Evolutionary conservation across 1,140 invertebrate species (phyloP).

Genomic region (Drosophila micromelanica): DNA sequence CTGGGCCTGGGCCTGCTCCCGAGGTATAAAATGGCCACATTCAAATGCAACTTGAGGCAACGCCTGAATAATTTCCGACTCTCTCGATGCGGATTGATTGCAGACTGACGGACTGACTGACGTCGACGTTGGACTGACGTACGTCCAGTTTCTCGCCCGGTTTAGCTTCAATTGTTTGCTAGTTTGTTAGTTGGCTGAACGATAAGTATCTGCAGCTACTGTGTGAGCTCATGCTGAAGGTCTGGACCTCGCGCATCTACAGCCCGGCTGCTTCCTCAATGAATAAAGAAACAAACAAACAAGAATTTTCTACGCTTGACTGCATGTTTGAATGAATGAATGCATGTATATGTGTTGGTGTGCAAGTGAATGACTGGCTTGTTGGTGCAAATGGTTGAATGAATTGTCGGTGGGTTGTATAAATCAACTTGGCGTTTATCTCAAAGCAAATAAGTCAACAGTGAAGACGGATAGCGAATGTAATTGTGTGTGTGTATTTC

Average conservation of each 20-base stretch:
- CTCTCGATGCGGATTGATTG: constrained; percentile 45
- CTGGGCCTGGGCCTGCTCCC: neutral
- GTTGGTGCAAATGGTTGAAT: constrained; percentile 77
- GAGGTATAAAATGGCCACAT: constrained; percentile 26
- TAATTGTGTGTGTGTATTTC: constrained; percentile 38
- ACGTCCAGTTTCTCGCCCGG: constrained; percentile 38
- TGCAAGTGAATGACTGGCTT: constrained; percentile 31
- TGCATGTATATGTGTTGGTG: constrained; percentile 35
- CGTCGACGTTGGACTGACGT: neutral
- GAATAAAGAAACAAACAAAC: constrained; percentile 82
- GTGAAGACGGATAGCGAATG: constrained; percentile 78
- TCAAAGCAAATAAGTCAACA: constrained; percentile 82
- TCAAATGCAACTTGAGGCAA: constrained; percentile 49
- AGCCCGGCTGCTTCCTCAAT: constrained; percentile 55
- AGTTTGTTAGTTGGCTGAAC: constrained; percentile 63
- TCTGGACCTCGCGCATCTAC: constrained; percentile 28
- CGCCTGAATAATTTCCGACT: constrained; percentile 44
- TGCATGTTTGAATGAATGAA: constrained; percentile 64
- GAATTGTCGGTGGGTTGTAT: constrained; percentile 81
- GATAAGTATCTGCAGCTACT: constrained; percentile 49
- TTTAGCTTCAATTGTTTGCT: constrained; percentile 65
- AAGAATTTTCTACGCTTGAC: constrained; percentile 79
- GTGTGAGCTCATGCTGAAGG: neutral
- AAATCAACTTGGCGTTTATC: constrained; percentile 82
- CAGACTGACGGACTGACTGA: constrained; percentile 9